Percentiles rank a stretch among this genome's conserved stretches.
Evolutionary conservation across 2,113 vertebrate genomes (phyloP).

Genomic region (Tichodroma muraria): DNA sequence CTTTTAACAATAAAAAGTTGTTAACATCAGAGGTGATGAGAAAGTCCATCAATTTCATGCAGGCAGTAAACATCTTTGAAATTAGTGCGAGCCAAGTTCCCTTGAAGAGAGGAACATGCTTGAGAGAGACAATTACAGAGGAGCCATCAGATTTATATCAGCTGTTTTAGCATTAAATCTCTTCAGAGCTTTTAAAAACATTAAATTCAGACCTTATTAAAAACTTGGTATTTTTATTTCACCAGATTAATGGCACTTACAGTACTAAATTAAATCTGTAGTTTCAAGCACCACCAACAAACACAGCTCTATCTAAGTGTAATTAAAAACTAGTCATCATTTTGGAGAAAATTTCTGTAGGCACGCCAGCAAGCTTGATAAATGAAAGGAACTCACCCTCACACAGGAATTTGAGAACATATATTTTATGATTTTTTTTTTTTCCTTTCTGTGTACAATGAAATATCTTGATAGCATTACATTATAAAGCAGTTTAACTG

Average conservation of each 20-base stretch:
- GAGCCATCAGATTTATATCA: slow-evolving; percentile 4
- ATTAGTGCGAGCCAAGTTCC: not conserved
- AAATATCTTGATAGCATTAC: not conserved
- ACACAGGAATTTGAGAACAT: not conserved
- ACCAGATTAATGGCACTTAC: slow-evolving; percentile 29
- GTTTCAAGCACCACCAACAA: not conserved
- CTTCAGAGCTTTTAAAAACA: slow-evolving; percentile 35
- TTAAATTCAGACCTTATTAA: slow-evolving; percentile 29
- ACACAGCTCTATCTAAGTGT: not conserved
- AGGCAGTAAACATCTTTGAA: slow-evolving; percentile 20
- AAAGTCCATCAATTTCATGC: not conserved
- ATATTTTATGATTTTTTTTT: not conserved
- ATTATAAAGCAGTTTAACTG: not conserved
- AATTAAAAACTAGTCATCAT: slow-evolving; percentile 34
- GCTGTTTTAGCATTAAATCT: slow-evolving; percentile 6
- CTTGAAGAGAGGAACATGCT: not conserved
- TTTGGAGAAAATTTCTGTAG: slow-evolving; percentile 7
- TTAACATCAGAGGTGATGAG: too few relatives aligned
- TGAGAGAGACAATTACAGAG: slow-evolving; percentile 26
- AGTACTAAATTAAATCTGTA: slow-evolving; percentile 27
- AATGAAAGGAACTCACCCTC: not conserved
- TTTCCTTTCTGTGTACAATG: not conserved
- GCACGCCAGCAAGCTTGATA: not conserved
- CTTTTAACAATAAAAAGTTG: slow-evolving; percentile 10
- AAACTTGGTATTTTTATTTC: slow-evolving; percentile 34